Conservation (phyloP, 2,888 invertebrate species). For the Anoplius nigerrimus region DNA sequence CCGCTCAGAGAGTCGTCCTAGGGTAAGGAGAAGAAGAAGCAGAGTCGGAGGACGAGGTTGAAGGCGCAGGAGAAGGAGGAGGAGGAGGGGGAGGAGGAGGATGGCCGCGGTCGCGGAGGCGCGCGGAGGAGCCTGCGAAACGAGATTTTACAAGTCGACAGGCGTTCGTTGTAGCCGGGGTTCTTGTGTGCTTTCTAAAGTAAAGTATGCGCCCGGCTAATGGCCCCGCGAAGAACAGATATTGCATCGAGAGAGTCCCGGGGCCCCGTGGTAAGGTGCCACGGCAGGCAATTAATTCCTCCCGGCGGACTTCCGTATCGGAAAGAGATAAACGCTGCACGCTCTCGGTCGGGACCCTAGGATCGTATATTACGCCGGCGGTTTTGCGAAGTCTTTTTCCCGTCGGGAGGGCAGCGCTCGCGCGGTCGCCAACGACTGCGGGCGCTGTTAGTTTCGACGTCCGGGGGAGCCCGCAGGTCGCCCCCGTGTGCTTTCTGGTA, state of each 20-base stretch:
- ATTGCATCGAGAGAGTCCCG: slow-evolving; percentile 55
- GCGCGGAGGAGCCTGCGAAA: slow-evolving; percentile 31
- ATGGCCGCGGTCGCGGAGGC: no score
- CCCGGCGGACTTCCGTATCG: slow-evolving; percentile 58
- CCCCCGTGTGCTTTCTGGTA: slow-evolving; percentile 6
- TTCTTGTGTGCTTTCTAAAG: slow-evolving; percentile 56
- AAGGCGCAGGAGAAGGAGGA: no score
- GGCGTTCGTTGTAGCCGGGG: slow-evolving; percentile 43
- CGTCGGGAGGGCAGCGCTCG: background rate
- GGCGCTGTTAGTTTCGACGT: slow-evolving; percentile 21
- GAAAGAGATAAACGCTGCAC: slow-evolving; percentile 59
- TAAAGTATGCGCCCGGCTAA: slow-evolving; percentile 58
- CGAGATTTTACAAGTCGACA: slow-evolving; percentile 45
- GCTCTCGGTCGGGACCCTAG: slow-evolving; percentile 51
- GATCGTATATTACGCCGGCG: slow-evolving; percentile 54
- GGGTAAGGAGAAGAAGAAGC: no score
- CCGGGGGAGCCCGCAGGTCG: slow-evolving; percentile 22
- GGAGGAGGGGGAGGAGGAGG: no score
- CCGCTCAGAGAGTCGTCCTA: no score
- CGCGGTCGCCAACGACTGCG: background rate
- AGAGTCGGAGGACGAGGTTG: no score
- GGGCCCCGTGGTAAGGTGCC: slow-evolving; percentile 51
- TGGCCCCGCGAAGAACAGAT: slow-evolving; percentile 56
- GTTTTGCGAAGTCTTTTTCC: slow-evolving; percentile 48
- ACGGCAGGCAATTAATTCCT: slow-evolving; percentile 60